Base-by-base conservation (phyloP, 2,797 vertebrate species). In the Paguma larvata region DNA sequence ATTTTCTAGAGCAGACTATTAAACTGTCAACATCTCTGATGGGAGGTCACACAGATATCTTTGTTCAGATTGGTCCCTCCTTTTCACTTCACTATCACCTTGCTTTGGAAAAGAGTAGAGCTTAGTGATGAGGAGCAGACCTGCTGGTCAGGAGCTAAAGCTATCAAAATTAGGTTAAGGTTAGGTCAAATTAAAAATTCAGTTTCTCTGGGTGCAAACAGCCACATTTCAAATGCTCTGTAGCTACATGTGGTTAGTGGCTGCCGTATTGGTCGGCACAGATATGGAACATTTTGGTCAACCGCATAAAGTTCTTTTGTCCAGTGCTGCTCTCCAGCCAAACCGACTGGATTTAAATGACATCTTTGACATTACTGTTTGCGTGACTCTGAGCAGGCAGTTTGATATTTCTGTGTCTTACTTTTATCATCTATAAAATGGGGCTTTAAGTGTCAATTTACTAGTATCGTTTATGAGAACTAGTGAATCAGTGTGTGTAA, bases 381-480 rank as follows among this genome's bases (percentile, higher is more conserved):
- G 44, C 63, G 38, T 89, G 48, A 21, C 44, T 89, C 53, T 46
- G 63, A 27, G 7, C 8, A 84, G 91, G 12, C 67, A 67, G 73
- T 62, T 68, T 70, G 16, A n/a, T 73, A 19, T 94, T 79, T 32
- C 38, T 92, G 3, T 65, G 32, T 27, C 32, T 68, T 86, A 30
- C 38, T 91, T 90, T 93, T 91, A n/a, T 82, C 68, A 27, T 48
- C 46, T 73, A 32, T 67, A 68, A 89, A 75, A 46, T 25, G 38
- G 85, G 25, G 3, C n/a, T 88, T 0, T 72, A 62, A 48, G 11
- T 82, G 73, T 70, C 68, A 90, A 77, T 23, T 79, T 79, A 85
- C n/a, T 65, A 8, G 16, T 6, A 38, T 63, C 53, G 41, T 78
- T 91, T 65, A 67, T 88, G 63, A 97, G 27, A 95, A 84, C 84